Conservation (phyloP, 2,113 vertebrate genomes). For the Neodon shergylaensis region DNA sequence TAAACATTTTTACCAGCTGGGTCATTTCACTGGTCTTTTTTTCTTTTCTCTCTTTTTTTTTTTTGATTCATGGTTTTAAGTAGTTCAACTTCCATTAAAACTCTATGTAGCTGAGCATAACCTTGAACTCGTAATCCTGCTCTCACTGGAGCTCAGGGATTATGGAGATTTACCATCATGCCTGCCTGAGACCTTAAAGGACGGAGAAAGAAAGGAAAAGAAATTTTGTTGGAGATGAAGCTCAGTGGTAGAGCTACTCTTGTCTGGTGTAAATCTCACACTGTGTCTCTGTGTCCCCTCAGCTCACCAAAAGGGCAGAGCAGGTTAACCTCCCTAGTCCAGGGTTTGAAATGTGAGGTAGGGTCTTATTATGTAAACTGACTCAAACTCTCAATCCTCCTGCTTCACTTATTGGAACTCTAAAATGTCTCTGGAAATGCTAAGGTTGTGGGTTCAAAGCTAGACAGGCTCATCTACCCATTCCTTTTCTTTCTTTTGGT, state of each 20-base stretch:
- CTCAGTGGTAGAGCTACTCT: too few relatives aligned
- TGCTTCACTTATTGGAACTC: neutral
- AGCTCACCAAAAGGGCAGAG: neutral
- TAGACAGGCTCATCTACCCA: neutral
- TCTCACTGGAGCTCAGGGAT: too few relatives aligned
- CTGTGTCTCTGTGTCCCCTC: neutral
- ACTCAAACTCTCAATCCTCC: neutral
- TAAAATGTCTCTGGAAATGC: neutral
- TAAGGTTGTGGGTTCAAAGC: neutral
- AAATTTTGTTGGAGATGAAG: neutral
- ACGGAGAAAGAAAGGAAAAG: neutral
- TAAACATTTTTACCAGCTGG: neutral
- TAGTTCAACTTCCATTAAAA: neutral
- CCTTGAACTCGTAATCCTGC: neutral
- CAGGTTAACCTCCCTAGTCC: neutral
- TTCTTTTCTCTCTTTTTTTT: too few relatives aligned
- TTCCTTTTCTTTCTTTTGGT: too few relatives aligned
- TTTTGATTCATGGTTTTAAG: neutral
- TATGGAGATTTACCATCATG: neutral
- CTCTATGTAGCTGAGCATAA: neutral
- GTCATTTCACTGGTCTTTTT: neutral
- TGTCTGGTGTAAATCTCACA: neutral
- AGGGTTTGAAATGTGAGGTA: neutral
- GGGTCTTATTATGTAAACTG: neutral
- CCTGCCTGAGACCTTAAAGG: neutral